These are phyloP conservation scores for Amphiprion clarkii DNA, from an alignment of 2,797 vertebrate genomes.

Conservation along the genomic window DNA sequence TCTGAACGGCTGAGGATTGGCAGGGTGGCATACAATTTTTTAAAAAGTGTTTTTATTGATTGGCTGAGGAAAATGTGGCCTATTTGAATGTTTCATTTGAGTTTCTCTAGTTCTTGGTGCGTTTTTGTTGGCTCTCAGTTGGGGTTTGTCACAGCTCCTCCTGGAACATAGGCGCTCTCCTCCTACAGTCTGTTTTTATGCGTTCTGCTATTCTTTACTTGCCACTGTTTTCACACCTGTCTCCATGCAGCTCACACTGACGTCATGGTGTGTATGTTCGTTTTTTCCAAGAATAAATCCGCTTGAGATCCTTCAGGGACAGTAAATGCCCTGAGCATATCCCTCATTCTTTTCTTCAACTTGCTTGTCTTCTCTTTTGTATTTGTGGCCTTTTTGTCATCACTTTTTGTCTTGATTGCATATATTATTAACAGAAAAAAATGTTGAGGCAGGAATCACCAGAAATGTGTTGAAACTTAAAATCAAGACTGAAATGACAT, in stretches of 20 bases:
- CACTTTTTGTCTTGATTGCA: not conserved
- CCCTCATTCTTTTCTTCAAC: not conserved
- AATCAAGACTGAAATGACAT: not conserved
- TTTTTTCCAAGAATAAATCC: not conserved
- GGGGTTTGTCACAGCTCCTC: conserved; percentile 25
- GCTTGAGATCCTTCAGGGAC: conserved; percentile 20
- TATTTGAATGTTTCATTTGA: not conserved
- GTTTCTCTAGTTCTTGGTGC: not conserved
- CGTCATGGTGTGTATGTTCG: not conserved
- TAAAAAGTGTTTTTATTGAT: conserved; percentile 28
- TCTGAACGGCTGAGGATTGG: not conserved
- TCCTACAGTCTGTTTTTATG: conserved; percentile 37
- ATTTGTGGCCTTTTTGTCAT: not conserved
- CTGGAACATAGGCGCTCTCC: conserved; percentile 22
- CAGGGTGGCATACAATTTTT: not conserved
- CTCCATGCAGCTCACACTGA: not conserved
- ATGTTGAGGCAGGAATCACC: not conserved
- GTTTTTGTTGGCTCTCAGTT: not conserved
- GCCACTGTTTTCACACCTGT: conserved; percentile 39
- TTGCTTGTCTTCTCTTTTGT: not conserved
- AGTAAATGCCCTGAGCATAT: not conserved
- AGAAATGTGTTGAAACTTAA: not conserved
- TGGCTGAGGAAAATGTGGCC: conserved; percentile 21
- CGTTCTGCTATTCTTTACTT: conserved; percentile 39
- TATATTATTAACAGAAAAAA: not conserved